Evolutionary conservation across 2,113 vertebrate species (phyloP), one percentile per base, ranked within the genome.

Genomic region (Dromaius novaehollandiae): DNA sequence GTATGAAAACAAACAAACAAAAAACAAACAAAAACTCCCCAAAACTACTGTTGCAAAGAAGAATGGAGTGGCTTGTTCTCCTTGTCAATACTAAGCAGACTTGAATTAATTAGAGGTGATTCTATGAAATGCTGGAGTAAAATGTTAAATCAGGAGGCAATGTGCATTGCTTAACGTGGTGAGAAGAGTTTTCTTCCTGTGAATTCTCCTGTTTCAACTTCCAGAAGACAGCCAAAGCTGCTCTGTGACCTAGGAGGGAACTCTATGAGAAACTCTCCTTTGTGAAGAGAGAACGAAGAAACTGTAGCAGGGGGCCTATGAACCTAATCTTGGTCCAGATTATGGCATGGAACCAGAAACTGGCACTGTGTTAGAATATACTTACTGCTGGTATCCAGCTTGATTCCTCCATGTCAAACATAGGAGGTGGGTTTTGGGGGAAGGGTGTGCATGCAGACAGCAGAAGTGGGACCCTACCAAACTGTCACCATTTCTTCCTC

Each of bases 401-500:
- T 74, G 8, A 28, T 26, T 75, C 48, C 5, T 50, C 79, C 12
- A 2, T 53, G 4, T 44, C 3, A 11, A 1, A 1, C 46, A 2
- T n/a, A 38, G 53, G 6, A 53, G 8, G 11, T 65, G 14, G 32
- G 7, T 16, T 15, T 13, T 69, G 13, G 2, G 2, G 9, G 7
- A 16, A 24, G 7, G 5, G 4, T 2, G 10, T 38, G 7, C 56
- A 2, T 71, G 21, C 16, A 9, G 16, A 26, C 10, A n/a, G 1
- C 2, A 48, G 0, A 30, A 68, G 40, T 21, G 13, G 5, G 3
- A 12, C 13, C 6, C 34, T 68, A 32, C 0, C 5, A 48, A 4
- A 63, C 82, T 25, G 32, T 70, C 4, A 8, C 19, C 2, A 2
- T 15, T n/a, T 61, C 15, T 79, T 75, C 13, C 6, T 90, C 16